phyloP scores from a whole-genome alignment of 1,140 invertebrate genomes.

The Aphidius ervi region DNA sequence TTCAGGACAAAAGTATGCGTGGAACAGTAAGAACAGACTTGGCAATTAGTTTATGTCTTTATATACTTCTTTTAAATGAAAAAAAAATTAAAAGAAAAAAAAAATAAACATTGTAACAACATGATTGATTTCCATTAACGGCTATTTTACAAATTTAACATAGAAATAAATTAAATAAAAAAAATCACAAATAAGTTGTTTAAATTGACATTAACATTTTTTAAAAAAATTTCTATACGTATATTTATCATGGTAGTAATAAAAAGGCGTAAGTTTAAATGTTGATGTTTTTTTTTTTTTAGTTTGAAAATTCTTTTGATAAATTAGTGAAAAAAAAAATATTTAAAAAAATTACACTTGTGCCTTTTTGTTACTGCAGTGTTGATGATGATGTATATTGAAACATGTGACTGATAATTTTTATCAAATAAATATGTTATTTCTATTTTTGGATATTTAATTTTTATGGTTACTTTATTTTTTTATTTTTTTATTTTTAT shows the following conservation, averaged over 20 bases:
- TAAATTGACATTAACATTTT: no score
- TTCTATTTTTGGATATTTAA: not conserved
- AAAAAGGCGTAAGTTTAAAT: no score
- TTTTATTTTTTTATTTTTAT: not conserved
- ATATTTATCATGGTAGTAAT: no score
- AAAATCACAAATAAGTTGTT: no score
- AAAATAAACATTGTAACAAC: not conserved
- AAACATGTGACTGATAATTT: not conserved
- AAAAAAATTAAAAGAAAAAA: constrained; percentile 7
- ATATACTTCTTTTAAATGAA: not conserved
- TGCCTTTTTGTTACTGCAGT: no score
- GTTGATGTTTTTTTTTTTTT: no score
- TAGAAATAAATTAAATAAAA: no score
- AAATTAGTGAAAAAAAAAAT: no score
- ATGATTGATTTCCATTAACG: constrained; percentile 3
- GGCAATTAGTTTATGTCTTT: constrained; percentile 12
- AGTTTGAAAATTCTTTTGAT: no score
- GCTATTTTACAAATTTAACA: not conserved
- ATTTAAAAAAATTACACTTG: no score
- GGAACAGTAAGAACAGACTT: not conserved
- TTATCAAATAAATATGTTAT: not conserved
- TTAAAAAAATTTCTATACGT: no score
- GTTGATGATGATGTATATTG: no score
- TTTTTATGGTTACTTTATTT: not conserved
- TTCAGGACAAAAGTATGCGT: constrained; percentile 12